Conservation (phyloP, 1,140 invertebrate genomes). For the Solenopsis invicta region DNA sequence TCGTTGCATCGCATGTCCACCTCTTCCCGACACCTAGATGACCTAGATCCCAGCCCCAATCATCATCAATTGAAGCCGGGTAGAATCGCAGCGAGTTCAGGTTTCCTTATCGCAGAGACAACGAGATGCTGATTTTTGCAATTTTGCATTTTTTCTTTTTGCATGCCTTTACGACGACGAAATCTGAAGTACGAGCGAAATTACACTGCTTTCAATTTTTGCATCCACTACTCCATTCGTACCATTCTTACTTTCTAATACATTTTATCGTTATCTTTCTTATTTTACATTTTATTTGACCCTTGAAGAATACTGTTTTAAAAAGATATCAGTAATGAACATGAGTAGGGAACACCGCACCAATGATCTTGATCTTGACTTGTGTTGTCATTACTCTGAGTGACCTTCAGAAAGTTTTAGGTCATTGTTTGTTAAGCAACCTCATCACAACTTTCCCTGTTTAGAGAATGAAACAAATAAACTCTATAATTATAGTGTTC, state of each 20-base stretch:
- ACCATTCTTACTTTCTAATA: not conserved
- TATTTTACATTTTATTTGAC: not conserved
- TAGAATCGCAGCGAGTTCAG: not conserved
- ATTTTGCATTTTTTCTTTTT: not conserved
- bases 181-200: constrained; percentile 5
- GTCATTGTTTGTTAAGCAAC: too few species aligned
- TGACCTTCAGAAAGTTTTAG: too few species aligned
- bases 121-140: not conserved
- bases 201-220: not conserved
- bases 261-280: not conserved
- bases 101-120: not conserved
- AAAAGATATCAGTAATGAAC: not conserved
- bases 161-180: not conserved
- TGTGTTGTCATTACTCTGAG: too few species aligned
- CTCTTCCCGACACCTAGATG: not conserved
- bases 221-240: not conserved
- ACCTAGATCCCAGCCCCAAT: not conserved
- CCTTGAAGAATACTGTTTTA: not conserved
- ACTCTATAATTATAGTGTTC: too few species aligned
- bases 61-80: not conserved
- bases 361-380: too few species aligned
- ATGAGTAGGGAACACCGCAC: too few species aligned
- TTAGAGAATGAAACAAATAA: too few species aligned
- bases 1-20: not conserved
- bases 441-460: too few species aligned